Evolutionary conservation across 2,797 vertebrate genomes (phyloP).

Genomic region (Potorous gilbertii): DNA sequence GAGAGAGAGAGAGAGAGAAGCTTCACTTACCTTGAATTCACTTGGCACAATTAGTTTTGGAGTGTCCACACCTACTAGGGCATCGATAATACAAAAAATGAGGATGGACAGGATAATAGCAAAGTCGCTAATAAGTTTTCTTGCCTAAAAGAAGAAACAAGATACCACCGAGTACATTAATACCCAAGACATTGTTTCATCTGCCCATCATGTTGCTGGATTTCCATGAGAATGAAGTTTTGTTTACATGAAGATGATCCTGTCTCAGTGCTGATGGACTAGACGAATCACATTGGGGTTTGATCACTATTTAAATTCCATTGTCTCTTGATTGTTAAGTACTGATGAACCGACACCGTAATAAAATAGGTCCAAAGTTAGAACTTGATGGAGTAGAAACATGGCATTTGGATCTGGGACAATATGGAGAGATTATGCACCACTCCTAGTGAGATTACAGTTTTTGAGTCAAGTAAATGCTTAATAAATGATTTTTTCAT

Average conservation of each 20-base stretch:
- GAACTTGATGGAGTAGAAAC: not conserved
- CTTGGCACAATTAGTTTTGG: slow-evolving; percentile 97
- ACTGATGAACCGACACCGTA: slow-evolving; percentile 27
- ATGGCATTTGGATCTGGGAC: not conserved
- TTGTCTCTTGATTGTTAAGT: not conserved
- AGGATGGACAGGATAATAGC: slow-evolving; percentile 97
- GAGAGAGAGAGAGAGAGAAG: slow-evolving; percentile 2
- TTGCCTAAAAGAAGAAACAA: slow-evolving; percentile 85
- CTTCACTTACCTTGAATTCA: slow-evolving; percentile 94
- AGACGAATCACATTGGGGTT: rapidly evolving
- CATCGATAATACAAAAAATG: slow-evolving; percentile 95
- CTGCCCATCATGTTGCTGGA: not conserved
- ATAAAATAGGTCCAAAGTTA: not conserved
- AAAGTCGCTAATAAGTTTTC: slow-evolving; percentile 98
- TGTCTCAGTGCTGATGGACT: slow-evolving; percentile 23
- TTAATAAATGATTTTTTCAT: not conserved
- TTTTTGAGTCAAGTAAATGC: not conserved
- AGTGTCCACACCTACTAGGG: slow-evolving; percentile 95
- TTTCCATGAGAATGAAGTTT: not conserved
- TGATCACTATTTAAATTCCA: not conserved
- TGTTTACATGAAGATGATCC: not conserved
- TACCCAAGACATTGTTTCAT: rapidly evolving
- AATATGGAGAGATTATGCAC: not conserved
- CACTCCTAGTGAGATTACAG: not conserved
- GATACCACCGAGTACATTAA: not conserved